Evolutionary conservation across 2,113 vertebrate species (phyloP).

Genomic region (Phoenicopterus ruber): DNA sequence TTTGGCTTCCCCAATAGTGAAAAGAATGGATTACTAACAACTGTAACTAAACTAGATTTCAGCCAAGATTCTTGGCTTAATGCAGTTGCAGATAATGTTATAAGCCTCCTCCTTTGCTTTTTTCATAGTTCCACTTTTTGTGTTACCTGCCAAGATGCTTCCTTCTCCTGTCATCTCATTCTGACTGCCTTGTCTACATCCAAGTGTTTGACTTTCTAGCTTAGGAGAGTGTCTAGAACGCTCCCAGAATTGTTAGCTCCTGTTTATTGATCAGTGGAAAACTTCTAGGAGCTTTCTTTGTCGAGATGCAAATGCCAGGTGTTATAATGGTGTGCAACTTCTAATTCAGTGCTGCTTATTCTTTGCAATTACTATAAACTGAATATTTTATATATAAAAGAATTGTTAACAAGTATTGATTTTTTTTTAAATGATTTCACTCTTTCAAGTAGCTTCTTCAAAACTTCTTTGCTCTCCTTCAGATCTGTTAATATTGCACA

Average conservation of each 20-base stretch:
- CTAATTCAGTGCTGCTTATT: neutral
- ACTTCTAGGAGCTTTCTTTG: neutral
- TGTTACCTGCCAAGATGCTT: neutral
- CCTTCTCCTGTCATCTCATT: neutral
- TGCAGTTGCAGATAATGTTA: neutral
- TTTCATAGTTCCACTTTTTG: neutral
- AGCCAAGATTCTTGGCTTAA: neutral
- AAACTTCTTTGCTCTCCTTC: neutral
- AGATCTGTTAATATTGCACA: neutral
- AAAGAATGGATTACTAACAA: neutral
- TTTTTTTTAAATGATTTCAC: neutral
- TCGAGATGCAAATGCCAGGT: neutral
- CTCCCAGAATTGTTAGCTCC: neutral
- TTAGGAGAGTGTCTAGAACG: neutral
- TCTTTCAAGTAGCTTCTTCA: neutral
- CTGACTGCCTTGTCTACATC: neutral
- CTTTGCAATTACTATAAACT: neutral
- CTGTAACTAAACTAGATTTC: neutral
- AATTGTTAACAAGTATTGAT: neutral
- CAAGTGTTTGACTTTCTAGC: neutral
- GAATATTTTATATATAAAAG: neutral
- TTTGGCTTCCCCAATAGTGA: neutral
- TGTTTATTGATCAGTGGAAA: neutral
- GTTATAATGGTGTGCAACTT: neutral
- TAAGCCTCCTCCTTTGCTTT: neutral